Conservation (phyloP, 1,140 invertebrate species). For the Cydia strobilella region DNA sequence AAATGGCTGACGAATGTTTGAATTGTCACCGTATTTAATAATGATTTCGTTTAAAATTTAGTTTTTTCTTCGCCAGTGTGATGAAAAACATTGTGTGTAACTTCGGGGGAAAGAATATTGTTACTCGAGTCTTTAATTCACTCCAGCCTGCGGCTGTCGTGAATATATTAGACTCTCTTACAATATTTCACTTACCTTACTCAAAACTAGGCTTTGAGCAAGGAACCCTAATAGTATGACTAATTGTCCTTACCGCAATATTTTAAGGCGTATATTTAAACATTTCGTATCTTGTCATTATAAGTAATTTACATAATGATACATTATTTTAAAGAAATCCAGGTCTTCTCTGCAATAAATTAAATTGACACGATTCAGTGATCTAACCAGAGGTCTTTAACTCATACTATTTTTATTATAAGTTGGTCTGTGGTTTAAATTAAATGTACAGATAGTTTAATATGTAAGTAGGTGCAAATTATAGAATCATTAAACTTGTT, state of each 20-base stretch:
- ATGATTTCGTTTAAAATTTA: no score
- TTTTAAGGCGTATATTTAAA: slow-evolving; percentile 1
- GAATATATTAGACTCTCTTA: no score
- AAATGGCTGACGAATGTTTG: no score
- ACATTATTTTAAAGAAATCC: slow-evolving; percentile 48
- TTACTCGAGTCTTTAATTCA: no score
- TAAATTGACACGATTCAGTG: slow-evolving; percentile 31
- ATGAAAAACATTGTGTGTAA: no score
- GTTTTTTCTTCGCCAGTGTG: no score
- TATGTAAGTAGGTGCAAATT: slow-evolving; percentile 47
- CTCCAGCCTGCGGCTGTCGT: no score
- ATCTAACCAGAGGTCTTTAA: background rate
- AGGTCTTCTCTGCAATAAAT: slow-evolving; percentile 41
- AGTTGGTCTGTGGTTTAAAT: background rate
- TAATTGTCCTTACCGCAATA: background rate
- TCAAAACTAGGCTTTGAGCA: no score
- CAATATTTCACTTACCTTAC: no score
- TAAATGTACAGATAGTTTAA: background rate
- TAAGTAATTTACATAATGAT: slow-evolving; percentile 52
- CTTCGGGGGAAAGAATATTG: no score
- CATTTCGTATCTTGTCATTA: slow-evolving; percentile 34
- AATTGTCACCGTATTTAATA: no score
- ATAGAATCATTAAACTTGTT: slow-evolving; percentile 40
- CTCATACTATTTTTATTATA: background rate
- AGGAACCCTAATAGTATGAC: background rate